Conservation (phyloP, 2,888 invertebrate species). For the Dyspetes luteomarginatus region DNA sequence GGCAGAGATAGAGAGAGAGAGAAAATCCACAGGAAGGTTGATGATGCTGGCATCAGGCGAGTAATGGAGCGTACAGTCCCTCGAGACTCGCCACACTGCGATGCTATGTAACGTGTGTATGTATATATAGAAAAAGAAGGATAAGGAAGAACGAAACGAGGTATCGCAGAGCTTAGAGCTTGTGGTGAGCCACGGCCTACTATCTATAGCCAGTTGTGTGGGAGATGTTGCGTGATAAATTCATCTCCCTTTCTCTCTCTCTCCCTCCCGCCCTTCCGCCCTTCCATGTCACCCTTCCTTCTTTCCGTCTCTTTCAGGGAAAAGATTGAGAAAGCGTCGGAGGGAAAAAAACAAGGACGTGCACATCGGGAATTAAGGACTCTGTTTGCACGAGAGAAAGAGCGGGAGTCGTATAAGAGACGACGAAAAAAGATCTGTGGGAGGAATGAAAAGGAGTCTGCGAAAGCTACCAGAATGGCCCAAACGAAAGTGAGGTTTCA, state of each 20-base stretch:
- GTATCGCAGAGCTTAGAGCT: constrained; percentile 71
- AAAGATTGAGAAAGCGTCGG: constrained; percentile 43
- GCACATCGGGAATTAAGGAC: constrained; percentile 42
- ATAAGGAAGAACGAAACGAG: constrained; percentile 61
- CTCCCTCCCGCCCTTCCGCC: constrained; percentile 32
- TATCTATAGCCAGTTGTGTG: constrained; percentile 66
- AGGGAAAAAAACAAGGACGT: constrained; percentile 25
- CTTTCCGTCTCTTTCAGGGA: constrained; percentile 18
- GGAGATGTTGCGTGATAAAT: constrained; percentile 69
- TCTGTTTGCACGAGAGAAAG: constrained; percentile 22
- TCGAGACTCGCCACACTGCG: constrained; percentile 37
- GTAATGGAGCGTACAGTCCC: constrained; percentile 74
- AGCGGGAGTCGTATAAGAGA: constrained; percentile 3
- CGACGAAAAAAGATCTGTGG: constrained; percentile 20
- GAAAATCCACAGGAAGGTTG: constrained; percentile 27
- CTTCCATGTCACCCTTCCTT: constrained; percentile 9
- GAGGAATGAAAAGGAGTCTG: constrained; percentile 32
- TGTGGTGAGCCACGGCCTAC: constrained; percentile 61
- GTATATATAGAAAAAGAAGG: constrained; percentile 67
- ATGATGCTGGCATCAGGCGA: constrained; percentile 65
- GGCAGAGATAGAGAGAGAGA: constrained; percentile 10
- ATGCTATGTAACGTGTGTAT: constrained; percentile 7
- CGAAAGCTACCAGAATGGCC: constrained; percentile 55
- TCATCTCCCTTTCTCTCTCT: constrained; percentile 48
- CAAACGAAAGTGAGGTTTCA: constrained; percentile 50